Evolutionary conservation across 2,113 vertebrate genomes (phyloP), one percentile per base, ranked within the genome.

Genomic region (Ochotona curzoniae): DNA sequence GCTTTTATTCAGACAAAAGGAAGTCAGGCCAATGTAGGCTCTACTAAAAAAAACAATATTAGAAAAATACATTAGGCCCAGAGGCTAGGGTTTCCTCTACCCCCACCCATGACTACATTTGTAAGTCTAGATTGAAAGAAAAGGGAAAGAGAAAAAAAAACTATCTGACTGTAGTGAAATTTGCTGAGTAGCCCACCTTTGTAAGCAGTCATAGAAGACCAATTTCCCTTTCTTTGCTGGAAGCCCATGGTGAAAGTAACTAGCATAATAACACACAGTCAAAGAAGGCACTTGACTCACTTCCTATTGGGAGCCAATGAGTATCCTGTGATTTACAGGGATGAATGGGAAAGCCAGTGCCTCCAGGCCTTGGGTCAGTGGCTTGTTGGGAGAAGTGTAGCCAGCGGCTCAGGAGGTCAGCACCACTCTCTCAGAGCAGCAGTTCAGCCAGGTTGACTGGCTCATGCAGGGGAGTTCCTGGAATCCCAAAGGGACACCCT

Each of bases 1-100:
- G 98, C 97, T 97, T 98, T 97, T 97, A 97, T 98, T 97, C 97
- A 97, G 97, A 97, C 98, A 98, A 98, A 96, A 98, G 97, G 97
- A 97, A 96, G 92, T 97, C 96, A 93, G 97, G 38, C 97, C 97
- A 94, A 97, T 97, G 95, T 82, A 96, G 95, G 61, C 89, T 94
- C 93, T 89, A 75, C 92, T 94, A 61, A 25, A 47, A 89, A 75
- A 93, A 78, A 94, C 90, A 92, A 84, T 76, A 89, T 88, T 85
- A 84, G 92, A 92, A 95, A 97, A 83, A 91, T 94, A 80, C 95
- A 96, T 97, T 92, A 96, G 95, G 87, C 94, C 95, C 90, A 96
- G 96, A 97, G 90, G 93, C 96, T 96, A 91, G 83, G 70, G 47
- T 54, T 49, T 76, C 79, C 30, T 66, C 38, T 38, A 26, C 17